Conservation (phyloP, 2,113 vertebrate genomes). For the chimpanzee (Pan troglodytes) region NHGRI_mPanTro3-v2.1_pri NC_072408.2:45805001-45805500, state of each 20-base stretch:
- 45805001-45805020: slow-evolving; percentile 23
- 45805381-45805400: not conserved
- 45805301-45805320: not conserved
- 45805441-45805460: not conserved
- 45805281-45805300: not conserved
- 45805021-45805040: not conserved
- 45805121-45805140: not conserved
- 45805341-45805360: not conserved
- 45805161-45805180: not conserved
- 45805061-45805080: not conserved
- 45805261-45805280: not conserved
- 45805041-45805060: not conserved
- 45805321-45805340: not conserved
- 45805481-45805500: not conserved
- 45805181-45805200: not conserved
- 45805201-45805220: not conserved
- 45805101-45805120: not conserved
- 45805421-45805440: not conserved
- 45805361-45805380: not conserved
- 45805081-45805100: not conserved
- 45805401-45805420: not conserved
- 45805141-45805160: slow-evolving; percentile 4
- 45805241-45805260: not conserved
- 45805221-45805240: not conserved
- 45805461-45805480: not conserved